Percentiles rank a stretch among this genome's conserved stretches.
phyloP scores from a whole-genome alignment of 2,797 vertebrate species.

The Triplophysa yarkandensis region DNA sequence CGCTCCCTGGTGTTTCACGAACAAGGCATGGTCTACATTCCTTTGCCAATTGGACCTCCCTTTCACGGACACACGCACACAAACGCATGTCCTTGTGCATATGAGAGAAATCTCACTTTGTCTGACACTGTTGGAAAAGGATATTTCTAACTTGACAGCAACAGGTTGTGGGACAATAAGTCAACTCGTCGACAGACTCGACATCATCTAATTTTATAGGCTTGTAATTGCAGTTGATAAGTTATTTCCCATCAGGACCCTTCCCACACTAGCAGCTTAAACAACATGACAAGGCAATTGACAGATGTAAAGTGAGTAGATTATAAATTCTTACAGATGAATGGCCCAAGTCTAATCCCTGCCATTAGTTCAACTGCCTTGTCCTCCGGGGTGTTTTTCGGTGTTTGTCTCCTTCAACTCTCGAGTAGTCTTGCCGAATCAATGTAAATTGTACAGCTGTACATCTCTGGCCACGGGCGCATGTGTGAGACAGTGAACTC shows the following conservation, averaged over 20 bases:
- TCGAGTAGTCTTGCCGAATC: constrained; percentile 59
- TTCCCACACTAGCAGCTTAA: constrained; percentile 28
- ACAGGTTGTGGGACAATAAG: too few species aligned
- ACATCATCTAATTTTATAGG: not conserved
- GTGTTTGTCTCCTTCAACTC: constrained; percentile 30
- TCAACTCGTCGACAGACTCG: too few species aligned
- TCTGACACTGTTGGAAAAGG: not conserved
- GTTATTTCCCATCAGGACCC: constrained; percentile 44
- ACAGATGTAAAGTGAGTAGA: constrained; percentile 60
- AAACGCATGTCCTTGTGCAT: not conserved
- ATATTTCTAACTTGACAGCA: not conserved
- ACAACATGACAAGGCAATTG: constrained; percentile 43
- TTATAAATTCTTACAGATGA: constrained; percentile 62
- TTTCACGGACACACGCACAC: constrained; percentile 24
- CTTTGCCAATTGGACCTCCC: constrained; percentile 28
- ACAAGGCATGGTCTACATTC: constrained; percentile 38
- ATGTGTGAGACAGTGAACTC: constrained; percentile 26
- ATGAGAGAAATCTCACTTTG: constrained; percentile 11
- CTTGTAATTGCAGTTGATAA: constrained; percentile 30
- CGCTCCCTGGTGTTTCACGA: constrained; percentile 67
- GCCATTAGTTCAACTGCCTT: constrained; percentile 74
- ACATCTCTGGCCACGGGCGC: constrained; percentile 45
- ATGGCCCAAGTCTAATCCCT: constrained; percentile 68
- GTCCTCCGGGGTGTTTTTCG: constrained; percentile 67
- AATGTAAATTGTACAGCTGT: constrained; percentile 62